Evolutionary conservation across 2,797 vertebrate genomes (phyloP).

Genomic region (Darevskia mixta): DNA sequence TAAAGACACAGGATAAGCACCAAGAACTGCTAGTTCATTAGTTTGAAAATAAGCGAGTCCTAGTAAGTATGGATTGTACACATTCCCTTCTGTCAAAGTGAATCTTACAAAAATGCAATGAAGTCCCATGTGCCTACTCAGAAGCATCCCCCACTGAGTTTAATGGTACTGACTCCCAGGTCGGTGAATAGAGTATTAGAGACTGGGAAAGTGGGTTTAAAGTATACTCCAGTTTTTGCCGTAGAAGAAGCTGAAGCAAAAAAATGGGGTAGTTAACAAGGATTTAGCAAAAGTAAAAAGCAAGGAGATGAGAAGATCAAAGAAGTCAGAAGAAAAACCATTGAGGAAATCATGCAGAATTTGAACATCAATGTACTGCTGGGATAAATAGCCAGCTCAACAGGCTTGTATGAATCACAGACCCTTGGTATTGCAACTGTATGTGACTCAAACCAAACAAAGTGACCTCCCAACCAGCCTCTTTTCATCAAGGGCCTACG

Average conservation of each 20-base stretch:
- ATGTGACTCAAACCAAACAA: not conserved
- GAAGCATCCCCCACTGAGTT: not conserved
- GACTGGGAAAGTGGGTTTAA: not conserved
- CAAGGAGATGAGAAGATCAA: not conserved
- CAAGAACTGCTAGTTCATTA: not conserved
- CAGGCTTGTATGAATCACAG: slow-evolving; percentile 23
- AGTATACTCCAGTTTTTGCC: not conserved
- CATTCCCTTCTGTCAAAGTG: not conserved
- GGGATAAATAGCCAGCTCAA: slow-evolving; percentile 9
- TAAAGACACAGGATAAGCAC: not conserved
- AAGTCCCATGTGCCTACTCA: not conserved
- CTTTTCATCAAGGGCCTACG: not conserved
- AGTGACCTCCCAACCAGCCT: not conserved
- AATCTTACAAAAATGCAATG: not conserved
- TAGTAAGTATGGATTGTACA: not conserved
- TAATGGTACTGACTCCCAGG: not conserved
- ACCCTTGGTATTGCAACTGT: not conserved
- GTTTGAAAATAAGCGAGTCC: not conserved
- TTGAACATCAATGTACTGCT: not conserved
- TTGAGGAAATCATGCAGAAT: not conserved
- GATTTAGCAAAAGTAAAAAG: not conserved
- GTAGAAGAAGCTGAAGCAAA: not conserved
- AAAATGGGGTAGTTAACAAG: not conserved
- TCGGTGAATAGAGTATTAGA: not conserved
- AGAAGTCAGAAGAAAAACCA: not conserved